These are phyloP conservation scores for Lutjanus argentimaculatus DNA, from an alignment of 2,797 vertebrate genomes.

Conservation along the genomic window DNA sequence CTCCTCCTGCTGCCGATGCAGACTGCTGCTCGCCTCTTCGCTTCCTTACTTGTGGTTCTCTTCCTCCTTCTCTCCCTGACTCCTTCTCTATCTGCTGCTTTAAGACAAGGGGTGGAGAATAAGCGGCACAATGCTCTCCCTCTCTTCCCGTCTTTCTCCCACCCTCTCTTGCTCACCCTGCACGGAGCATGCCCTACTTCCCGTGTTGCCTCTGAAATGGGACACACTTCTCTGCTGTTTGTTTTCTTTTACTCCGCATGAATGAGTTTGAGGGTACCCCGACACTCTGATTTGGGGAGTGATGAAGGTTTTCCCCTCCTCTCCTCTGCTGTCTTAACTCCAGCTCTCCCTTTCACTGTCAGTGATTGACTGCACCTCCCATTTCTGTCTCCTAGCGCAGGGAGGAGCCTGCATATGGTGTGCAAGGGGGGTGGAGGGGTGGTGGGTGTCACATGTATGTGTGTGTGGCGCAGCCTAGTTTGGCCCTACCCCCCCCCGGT, in stretches of 20 bases:
- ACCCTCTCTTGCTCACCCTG: slow-evolving; percentile 61
- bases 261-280: slow-evolving; percentile 42
- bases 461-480: slow-evolving; percentile 69
- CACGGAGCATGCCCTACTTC: slow-evolving; percentile 81
- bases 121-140: slow-evolving; percentile 71
- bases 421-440: slow-evolving; percentile 11
- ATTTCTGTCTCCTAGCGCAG: slow-evolving; percentile 67
- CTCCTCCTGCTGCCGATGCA: slow-evolving; percentile 50
- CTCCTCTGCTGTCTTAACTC: slow-evolving; percentile 38
- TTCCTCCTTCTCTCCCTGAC: slow-evolving; percentile 65
- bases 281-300: slow-evolving; percentile 48
- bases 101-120: slow-evolving; percentile 81
- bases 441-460: slow-evolving; percentile 46
- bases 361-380: slow-evolving; percentile 77
- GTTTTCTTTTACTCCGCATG: slow-evolving; percentile 42
- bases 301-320: slow-evolving; percentile 39
- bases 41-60: slow-evolving; percentile 60
- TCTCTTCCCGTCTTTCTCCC: slow-evolving; percentile 58
- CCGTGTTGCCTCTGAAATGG: slow-evolving; percentile 72
- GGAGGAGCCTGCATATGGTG: slow-evolving; percentile 77
- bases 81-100: slow-evolving; percentile 78
- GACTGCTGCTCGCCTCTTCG: slow-evolving; percentile 59
- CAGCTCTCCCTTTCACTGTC: slow-evolving; percentile 53
- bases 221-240: slow-evolving; percentile 58
- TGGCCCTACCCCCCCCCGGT: slow-evolving; percentile 61